Evolutionary conservation across 1,140 invertebrate genomes (phyloP).

Genomic region (Zelostemma sp.): DNA sequence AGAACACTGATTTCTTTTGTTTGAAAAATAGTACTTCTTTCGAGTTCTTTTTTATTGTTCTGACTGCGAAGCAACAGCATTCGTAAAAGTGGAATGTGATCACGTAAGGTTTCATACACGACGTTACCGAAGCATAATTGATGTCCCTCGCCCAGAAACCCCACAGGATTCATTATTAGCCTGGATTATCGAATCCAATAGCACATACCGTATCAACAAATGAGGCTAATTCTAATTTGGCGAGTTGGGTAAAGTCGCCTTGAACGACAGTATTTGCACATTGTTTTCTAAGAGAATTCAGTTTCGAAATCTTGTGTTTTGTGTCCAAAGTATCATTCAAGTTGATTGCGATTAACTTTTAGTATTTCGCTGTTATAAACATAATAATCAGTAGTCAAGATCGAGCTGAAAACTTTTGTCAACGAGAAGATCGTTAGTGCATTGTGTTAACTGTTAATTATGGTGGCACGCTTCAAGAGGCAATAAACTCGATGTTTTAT

Average conservation of each 20-base stretch:
- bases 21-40: too few species aligned
- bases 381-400: neutral
- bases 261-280: too few species aligned
- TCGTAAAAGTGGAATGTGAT: conserved; percentile 5
- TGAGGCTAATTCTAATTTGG: conserved; percentile 15
- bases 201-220: conserved; percentile 7
- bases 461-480: conserved; percentile 9
- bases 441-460: conserved; percentile 12
- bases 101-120: conserved; percentile 23
- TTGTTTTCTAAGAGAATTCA: too few species aligned
- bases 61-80: too few species aligned
- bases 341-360: too few species aligned
- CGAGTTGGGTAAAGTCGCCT: too few species aligned
- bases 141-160: conserved; percentile 34
- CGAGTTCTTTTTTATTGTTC: too few species aligned
- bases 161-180: conserved; percentile 17
- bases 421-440: conserved; percentile 8
- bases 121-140: conserved; percentile 32
- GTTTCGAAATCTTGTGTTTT: too few species aligned
- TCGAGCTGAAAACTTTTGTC: conserved; percentile 8
- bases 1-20: too few species aligned
- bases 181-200: conserved; percentile 28
- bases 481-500: conserved; percentile 3
- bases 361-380: too few species aligned
- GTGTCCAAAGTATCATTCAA: too few species aligned